Percentiles rank a stretch among this genome's conserved stretches.
phyloP scores from a whole-genome alignment of 2,113 vertebrate genomes.

The Sylvia atricapilla region DNA sequence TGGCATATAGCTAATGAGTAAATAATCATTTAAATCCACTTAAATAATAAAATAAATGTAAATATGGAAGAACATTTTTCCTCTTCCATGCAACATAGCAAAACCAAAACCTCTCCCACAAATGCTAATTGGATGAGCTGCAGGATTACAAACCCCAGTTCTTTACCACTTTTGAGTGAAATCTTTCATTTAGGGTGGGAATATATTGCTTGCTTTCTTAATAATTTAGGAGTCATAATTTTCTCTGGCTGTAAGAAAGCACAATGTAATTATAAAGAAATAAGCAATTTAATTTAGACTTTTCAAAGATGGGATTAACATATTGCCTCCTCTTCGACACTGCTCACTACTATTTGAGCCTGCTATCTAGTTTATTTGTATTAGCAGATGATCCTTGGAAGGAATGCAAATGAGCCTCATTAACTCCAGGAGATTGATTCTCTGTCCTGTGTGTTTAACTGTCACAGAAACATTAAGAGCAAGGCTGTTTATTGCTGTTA shows the following conservation, averaged over 20 bases:
- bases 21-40: not conserved
- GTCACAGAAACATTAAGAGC: not conserved
- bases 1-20: not conserved
- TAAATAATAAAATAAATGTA: not conserved
- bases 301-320: not conserved
- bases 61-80: not conserved
- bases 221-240: not conserved
- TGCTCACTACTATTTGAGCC: not conserved
- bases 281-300: not conserved
- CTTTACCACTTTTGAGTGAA: not conserved
- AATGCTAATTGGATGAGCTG: not conserved
- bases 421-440: not conserved
- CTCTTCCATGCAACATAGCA: not conserved
- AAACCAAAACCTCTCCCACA: not conserved
- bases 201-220: not conserved
- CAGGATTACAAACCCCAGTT: not conserved
- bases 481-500: constrained; percentile 10
- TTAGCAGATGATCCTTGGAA: not conserved
- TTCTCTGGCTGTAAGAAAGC: not conserved
- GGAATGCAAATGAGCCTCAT: constrained; percentile 31
- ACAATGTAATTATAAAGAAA: not conserved
- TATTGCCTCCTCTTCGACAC: not conserved
- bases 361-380: not conserved
- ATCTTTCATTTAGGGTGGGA: not conserved
- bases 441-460: not conserved